These are phyloP conservation scores for Hypomesus transpacificus DNA, from an alignment of 2,113 vertebrate genomes.

Conservation along the genomic window DNA sequence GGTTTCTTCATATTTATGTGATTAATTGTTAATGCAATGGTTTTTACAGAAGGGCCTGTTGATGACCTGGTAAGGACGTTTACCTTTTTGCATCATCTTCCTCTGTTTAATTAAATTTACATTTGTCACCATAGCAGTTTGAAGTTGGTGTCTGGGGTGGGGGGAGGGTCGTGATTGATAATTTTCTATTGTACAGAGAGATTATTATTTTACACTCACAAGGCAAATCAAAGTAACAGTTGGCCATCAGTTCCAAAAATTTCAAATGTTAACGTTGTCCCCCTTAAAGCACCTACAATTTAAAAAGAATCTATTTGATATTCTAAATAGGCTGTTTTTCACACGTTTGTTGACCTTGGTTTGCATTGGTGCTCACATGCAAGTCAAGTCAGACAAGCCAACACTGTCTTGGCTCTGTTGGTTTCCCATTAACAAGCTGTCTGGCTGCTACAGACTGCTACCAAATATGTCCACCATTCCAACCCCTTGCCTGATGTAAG, in stretches of 20 bases:
- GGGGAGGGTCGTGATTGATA: not conserved
- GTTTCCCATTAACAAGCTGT: not conserved
- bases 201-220: not conserved
- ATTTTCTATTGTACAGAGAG: not conserved
- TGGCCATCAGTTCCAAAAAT: constrained; percentile 17
- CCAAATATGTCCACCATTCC: constrained; percentile 9
- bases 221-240: not conserved
- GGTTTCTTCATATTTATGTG: too few species aligned
- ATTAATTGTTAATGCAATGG: too few species aligned
- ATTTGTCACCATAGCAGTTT: too few species aligned
- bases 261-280: not conserved
- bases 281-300: not conserved
- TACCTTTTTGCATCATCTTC: too few species aligned
- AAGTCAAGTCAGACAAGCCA: constrained; percentile 11
- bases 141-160: too few species aligned
- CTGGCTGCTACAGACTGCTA: not conserved
- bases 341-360: constrained; percentile 18
- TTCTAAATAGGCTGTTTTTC: constrained; percentile 11
- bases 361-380: constrained; percentile 2
- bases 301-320: constrained; percentile 21
- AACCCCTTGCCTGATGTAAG: not conserved
- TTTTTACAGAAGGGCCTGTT: too few species aligned
- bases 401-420: not conserved
- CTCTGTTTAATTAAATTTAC: too few species aligned
- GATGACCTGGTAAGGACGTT: too few species aligned